These are phyloP conservation scores for Propithecus perrieri DNA, from an alignment of 2,797 vertebrate genomes.

Conservation along the genomic window DNA sequence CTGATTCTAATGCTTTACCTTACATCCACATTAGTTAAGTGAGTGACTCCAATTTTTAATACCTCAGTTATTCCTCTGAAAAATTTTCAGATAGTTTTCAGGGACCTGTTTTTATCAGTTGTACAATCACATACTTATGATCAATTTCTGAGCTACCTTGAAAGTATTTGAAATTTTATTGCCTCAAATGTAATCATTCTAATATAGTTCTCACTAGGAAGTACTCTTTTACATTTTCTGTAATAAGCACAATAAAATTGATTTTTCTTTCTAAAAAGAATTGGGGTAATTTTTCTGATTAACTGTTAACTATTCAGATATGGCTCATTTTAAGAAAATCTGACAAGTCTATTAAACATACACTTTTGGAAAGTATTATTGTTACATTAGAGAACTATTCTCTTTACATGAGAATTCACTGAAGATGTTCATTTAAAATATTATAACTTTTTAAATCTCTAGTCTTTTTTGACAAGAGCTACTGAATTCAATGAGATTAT, in stretches of 20 bases:
- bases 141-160: not conserved
- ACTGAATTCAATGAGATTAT: not conserved
- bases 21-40: not conserved
- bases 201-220: not conserved
- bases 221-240: not conserved
- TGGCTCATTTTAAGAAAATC: not conserved
- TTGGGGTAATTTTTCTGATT: not conserved
- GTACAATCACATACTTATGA: constrained; percentile 17
- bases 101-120: not conserved
- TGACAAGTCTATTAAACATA: not conserved
- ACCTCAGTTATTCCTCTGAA: not conserved
- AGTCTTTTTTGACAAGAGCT: not conserved
- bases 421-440: not conserved
- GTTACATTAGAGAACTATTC: not conserved
- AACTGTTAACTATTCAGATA: not conserved
- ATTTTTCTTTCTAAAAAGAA: not conserved
- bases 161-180: not conserved
- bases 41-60: not conserved
- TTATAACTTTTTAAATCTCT: not conserved
- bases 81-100: not conserved
- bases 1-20: not conserved
- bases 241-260: not conserved
- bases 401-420: not conserved
- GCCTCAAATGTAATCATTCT: not conserved
- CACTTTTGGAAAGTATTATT: not conserved